A percentile compares a stretch with the other conserved stretches of the same genome.
Conservation (phyloP, 1,140 invertebrate species). For the Procambarus clarkii region DNA sequence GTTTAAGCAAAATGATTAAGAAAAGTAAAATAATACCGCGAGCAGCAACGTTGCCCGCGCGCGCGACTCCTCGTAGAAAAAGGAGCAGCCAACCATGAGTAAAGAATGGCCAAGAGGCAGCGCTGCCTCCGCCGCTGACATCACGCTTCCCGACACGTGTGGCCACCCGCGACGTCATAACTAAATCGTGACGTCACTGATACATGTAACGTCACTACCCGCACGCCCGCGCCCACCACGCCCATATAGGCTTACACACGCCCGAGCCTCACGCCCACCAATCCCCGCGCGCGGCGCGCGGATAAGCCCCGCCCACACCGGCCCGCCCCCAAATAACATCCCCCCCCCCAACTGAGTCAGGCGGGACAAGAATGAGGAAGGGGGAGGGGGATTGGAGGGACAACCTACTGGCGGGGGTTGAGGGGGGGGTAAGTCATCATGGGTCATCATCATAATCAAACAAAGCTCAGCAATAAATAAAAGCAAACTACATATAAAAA, state of each 20-base stretch:
- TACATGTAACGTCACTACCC: constrained; percentile 53
- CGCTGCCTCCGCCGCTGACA: constrained; percentile 20
- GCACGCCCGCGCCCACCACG: constrained; percentile 66
- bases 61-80: neutral
- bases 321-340: constrained; percentile 30
- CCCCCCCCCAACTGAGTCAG: constrained; percentile 34
- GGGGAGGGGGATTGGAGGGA: neutral
- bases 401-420: constrained; percentile 33
- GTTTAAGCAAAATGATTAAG: too few species aligned
- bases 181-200: constrained; percentile 50
- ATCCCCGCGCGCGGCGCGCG: constrained; percentile 46
- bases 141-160: constrained; percentile 63
- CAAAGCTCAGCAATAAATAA: constrained; percentile 52
- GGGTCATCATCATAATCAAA: constrained; percentile 56
- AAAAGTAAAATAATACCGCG: too few species aligned
- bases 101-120: constrained; percentile 2
- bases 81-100: constrained; percentile 9
- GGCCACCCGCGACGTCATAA: constrained; percentile 53
- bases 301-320: constrained; percentile 60
- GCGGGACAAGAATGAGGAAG: constrained; percentile 29
- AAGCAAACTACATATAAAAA: constrained; percentile 21
- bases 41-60: neutral
- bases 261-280: constrained; percentile 60
- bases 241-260: constrained; percentile 41
- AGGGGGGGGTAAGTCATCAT: constrained; percentile 33